Evolutionary conservation across 2,888 invertebrate species (phyloP).

Genomic region (Monopis laevigella): DNA sequence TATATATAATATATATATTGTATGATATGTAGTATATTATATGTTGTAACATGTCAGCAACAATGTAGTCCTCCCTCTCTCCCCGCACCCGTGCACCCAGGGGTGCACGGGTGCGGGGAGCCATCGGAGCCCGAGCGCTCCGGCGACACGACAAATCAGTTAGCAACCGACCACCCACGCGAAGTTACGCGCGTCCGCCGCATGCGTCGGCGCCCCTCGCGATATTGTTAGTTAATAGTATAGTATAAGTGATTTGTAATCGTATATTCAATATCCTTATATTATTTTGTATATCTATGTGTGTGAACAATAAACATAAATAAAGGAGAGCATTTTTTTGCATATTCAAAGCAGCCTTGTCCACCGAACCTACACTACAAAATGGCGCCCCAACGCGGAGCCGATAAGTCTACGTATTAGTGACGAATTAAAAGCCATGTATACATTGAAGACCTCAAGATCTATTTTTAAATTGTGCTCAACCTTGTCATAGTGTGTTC

Average conservation of each 20-base stretch:
- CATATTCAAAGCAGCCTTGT: not conserved
- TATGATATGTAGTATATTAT: too few relatives aligned
- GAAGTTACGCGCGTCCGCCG: not conserved
- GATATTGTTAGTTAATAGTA: not conserved
- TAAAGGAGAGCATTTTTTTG: not conserved
- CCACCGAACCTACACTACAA: not conserved
- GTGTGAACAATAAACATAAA: not conserved
- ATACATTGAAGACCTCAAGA: slow-evolving; percentile 25
- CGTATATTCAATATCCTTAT: not conserved
- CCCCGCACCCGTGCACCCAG: not conserved
- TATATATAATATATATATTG: too few relatives aligned
- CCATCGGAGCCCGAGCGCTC: not conserved
- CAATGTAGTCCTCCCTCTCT: not conserved
- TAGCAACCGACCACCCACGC: not conserved
- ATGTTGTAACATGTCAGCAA: too few relatives aligned
- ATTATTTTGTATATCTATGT: not conserved
- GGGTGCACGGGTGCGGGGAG: not conserved
- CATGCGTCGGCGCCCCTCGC: not conserved
- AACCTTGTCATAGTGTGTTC: slow-evolving; percentile 30
- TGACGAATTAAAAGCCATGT: not conserved
- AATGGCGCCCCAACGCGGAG: not conserved
- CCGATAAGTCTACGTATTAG: slow-evolving; percentile 1
- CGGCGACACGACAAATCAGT: not conserved
- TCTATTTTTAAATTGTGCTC: slow-evolving; percentile 31
- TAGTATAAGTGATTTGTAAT: too few relatives aligned